A percentile compares a stretch with the other conserved stretches of the same genome.
These are phyloP conservation scores for Alviniconcha strummeri DNA, from an alignment of 2,888 invertebrate species.

Conservation along the genomic window DNA sequence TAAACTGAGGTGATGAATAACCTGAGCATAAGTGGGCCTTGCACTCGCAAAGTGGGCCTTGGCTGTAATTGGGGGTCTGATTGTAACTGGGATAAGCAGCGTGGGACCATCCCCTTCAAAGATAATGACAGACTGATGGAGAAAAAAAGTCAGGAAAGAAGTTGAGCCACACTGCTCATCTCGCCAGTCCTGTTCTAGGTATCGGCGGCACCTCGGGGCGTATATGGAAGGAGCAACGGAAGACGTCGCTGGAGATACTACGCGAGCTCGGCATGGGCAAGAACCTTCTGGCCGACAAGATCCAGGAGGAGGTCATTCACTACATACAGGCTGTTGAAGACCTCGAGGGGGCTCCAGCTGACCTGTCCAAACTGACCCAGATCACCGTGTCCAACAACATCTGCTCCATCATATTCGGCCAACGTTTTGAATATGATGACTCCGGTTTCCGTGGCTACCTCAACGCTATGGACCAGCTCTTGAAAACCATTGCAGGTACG, in stretches of 20 bases:
- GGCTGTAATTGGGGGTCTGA: too few relatives aligned
- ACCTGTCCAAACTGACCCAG: conserved; percentile 14
- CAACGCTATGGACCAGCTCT: too few relatives aligned
- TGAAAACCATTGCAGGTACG: too few relatives aligned
- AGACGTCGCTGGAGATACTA: conserved; percentile 27
- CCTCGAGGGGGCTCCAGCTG: conserved; percentile 24
- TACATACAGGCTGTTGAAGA: conserved; percentile 20
- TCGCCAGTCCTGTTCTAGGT: neutral
- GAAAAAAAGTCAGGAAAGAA: too few relatives aligned
- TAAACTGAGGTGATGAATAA: too few relatives aligned
- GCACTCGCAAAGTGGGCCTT: too few relatives aligned
- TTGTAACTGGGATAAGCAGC: too few relatives aligned
- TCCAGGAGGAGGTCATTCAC: conserved; percentile 33
- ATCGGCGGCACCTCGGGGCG: conserved; percentile 23
- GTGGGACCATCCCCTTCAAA: too few relatives aligned
- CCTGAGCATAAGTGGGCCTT: too few relatives aligned
- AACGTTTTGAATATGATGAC: conserved; percentile 35
- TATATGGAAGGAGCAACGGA: conserved; percentile 36
- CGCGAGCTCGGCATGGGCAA: conserved; percentile 35
- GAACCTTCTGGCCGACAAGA: conserved; percentile 33
- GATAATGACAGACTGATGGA: too few relatives aligned
- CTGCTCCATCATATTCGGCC: conserved; percentile 32
- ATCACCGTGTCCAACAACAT: conserved; percentile 34
- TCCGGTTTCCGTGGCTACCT: neutral
- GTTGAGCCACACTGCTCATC: too few relatives aligned